These are phyloP conservation scores for Tipula lateralis DNA, from an alignment of 2,888 invertebrate genomes.

Conservation along the genomic window DNA sequence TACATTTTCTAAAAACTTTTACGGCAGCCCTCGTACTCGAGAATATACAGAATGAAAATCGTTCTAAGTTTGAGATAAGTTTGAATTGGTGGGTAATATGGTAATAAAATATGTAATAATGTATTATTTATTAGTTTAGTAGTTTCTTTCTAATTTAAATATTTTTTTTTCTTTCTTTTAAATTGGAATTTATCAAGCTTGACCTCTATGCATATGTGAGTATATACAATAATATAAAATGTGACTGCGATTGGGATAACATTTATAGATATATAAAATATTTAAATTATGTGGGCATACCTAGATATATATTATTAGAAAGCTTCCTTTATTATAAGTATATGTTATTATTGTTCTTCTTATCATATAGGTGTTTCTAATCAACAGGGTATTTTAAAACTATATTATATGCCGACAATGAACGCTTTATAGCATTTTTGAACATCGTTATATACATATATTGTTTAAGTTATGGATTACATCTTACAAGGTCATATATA, in stretches of 20 bases:
- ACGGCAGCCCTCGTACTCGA: no score
- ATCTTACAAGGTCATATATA: background rate
- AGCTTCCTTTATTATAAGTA: background rate
- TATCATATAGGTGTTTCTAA: background rate
- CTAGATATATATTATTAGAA: background rate
- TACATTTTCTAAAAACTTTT: no score
- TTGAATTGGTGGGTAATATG: background rate
- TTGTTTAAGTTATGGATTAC: background rate
- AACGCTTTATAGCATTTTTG: background rate
- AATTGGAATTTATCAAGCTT: background rate
- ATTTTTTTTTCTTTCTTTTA: background rate
- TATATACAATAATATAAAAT: background rate
- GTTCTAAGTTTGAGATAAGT: background rate
- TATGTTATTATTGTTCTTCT: background rate
- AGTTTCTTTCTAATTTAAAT: background rate
- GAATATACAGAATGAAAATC: background rate
- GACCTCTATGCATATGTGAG: background rate
- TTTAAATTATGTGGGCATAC: background rate
- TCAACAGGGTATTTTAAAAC: background rate
- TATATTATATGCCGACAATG: background rate
- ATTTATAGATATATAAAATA: background rate
- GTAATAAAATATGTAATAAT: conserved; percentile 7
- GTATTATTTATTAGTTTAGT: background rate
- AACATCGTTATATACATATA: background rate
- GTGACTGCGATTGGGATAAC: background rate